Evolutionary conservation across 1,140 invertebrate genomes (phyloP), one percentile per base, ranked within the genome.

Genomic region (Pentalonia nigronervosa): DNA sequence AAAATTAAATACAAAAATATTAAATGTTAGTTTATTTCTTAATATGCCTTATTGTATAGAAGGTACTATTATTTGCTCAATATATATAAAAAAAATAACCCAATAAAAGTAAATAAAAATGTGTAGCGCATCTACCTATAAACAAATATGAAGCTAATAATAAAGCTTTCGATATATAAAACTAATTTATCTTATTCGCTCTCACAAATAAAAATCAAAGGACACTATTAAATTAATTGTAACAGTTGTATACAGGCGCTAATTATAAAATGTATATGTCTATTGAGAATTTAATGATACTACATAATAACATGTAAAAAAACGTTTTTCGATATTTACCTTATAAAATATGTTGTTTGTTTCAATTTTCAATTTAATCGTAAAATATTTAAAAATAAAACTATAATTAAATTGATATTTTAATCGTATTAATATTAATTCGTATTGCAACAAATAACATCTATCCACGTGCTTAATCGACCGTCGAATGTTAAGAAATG

Each of bases 121-220:
- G 60, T 90, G 34, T 90, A 90, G 50, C 7, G 47, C 23, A 11
- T 41, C 23, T 25, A 41, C 7, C 25, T 90, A 21, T 25, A 34
- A 90, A 1, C 25, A 90, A 90, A 41, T 9, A 56, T 9, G n/a
- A 36, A 36, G 11, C 0, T 20, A 23, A 89, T 53, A 2, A 7
- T 17, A 41, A 53, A 0, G 2, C 11, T 34, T 88, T 89, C 17
- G 2, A 89, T 20, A 23, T 17, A 41, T 53, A 7, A 90, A 6
- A 56, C 1, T 88, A 88, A 87, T 56, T 89, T 56, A 56, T 90
- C 50, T 90, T 56, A 90, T 90, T 34, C 14, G 48, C 36, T 41
- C 21, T 41, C 9, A 53, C 25, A 56, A 89, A 56, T 53, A 60
- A 25, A 90, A 21, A 56, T 90, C 88, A 60, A 90, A 90, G 50